A percentile compares a stretch with the other conserved stretches of the same genome.
These are phyloP conservation scores for Andricus quercusramuli DNA, from an alignment of 2,888 invertebrate species.

Conservation along the genomic window DNA sequence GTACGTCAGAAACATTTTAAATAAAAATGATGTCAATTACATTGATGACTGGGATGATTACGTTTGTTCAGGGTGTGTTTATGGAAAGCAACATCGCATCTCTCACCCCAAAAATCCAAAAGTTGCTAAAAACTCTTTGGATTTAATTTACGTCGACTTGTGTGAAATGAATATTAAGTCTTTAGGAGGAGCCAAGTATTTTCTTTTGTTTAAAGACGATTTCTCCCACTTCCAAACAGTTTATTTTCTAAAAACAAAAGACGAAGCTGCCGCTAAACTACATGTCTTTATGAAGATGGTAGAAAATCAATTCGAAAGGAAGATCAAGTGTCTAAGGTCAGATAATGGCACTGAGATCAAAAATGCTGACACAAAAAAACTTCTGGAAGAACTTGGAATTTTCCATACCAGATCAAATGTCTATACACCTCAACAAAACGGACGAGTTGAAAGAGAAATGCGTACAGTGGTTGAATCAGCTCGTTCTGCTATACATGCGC, in stretches of 20 bases:
- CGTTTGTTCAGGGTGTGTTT: no score
- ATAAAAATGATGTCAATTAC: no score
- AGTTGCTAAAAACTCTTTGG: no score
- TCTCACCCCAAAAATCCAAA: no score
- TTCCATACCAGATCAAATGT: slow-evolving; percentile 54
- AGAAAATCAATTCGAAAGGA: slow-evolving; percentile 42
- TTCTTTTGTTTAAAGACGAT: slow-evolving; percentile 48
- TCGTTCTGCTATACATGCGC: slow-evolving; percentile 51
- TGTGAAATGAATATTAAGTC: slow-evolving; percentile 41
- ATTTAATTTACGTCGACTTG: slow-evolving; percentile 47
- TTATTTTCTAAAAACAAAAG: no score
- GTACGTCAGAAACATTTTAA: no score
- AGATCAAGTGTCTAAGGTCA: slow-evolving; percentile 58
- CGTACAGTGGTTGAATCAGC: slow-evolving; percentile 67
- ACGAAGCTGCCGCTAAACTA: no score
- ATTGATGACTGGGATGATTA: no score
- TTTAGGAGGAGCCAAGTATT: slow-evolving; percentile 56
- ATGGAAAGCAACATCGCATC: no score
- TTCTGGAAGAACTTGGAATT: slow-evolving; percentile 62
- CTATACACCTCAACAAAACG: slow-evolving; percentile 69
- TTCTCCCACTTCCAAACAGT: no score
- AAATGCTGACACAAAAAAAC: slow-evolving; percentile 56
- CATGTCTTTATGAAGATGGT: no score
- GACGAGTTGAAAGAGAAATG: slow-evolving; percentile 69
- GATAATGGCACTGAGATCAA: slow-evolving; percentile 67